phyloP scores from a whole-genome alignment of 1,140 invertebrate species.

The Zaprionus inermis region DNA sequence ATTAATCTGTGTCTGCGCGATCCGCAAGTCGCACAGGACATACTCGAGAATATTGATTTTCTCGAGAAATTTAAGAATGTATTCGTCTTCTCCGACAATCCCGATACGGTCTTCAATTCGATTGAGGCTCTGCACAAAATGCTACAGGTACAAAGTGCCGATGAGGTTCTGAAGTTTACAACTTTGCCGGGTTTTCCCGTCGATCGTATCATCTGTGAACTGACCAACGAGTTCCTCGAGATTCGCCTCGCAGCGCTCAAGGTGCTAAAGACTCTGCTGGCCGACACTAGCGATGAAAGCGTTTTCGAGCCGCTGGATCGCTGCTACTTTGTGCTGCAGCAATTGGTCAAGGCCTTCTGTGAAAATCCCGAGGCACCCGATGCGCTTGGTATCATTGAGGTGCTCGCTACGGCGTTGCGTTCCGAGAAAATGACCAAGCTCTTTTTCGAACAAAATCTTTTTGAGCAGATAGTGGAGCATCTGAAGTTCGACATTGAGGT shows the following conservation, averaged over 20 bases:
- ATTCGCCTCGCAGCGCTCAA: conserved; percentile 64
- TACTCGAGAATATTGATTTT: conserved; percentile 53
- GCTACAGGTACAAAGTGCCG: conserved; percentile 54
- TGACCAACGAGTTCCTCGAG: conserved; percentile 67
- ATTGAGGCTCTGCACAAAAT: conserved; percentile 69
- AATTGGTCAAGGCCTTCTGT: conserved; percentile 69
- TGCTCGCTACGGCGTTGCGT: conserved; percentile 67
- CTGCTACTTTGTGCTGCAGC: conserved; percentile 59
- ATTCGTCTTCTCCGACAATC: conserved; percentile 63
- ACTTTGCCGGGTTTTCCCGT: conserved; percentile 60
- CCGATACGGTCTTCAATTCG: conserved; percentile 67
- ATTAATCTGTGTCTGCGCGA: conserved; percentile 70
- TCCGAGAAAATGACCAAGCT: conserved; percentile 73
- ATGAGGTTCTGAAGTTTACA: conserved; percentile 60
- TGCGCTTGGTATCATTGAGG: conserved; percentile 60
- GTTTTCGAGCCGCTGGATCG: conserved; percentile 55
- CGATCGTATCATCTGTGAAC: conserved; percentile 71
- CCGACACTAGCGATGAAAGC: conserved; percentile 59
- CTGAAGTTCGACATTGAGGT: conserved; percentile 37
- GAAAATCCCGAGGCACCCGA: conserved; percentile 45
- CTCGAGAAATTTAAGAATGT: conserved; percentile 63
- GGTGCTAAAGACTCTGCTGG: conserved; percentile 56
- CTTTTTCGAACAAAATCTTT: conserved; percentile 80
- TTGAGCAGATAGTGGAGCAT: conserved; percentile 61
- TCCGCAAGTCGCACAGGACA: conserved; percentile 60